Base-by-base conservation (phyloP, 2,113 vertebrate species). In the Myrmophylax atrothorax region DNA sequence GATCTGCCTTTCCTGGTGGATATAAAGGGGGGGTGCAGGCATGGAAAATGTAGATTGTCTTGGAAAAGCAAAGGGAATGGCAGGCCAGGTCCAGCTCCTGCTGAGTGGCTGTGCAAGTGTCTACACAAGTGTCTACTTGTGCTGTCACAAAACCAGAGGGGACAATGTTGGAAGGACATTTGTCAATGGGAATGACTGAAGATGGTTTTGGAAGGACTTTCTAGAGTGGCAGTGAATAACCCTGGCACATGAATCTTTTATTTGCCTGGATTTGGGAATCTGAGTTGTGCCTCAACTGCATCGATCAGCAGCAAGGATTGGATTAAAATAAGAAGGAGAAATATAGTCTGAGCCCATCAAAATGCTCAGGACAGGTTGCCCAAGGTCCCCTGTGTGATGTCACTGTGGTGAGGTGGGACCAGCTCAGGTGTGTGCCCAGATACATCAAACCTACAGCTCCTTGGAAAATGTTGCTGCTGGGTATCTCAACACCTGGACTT, bases 391-490 rank as follows among this genome's bases (percentile, higher is more conserved):
- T 13, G 17, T 5, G 24, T 6, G 42, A 23, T n/a, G 42, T 8
- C n/a, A 1, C n/a, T 9, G 31, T 1, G 3, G 87, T 38, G 35
- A 76, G 46, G 35, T 12, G 40, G 31, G 12, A n/a, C 25, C 19
- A 10, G 62, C 52, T 37, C n/a, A 5, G 72, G 52, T 8, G 38
- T n/a, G 56, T 59, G 33, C 12, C 81, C 4, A 15, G 7, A 4
- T 1, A 0, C 1, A 6, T 7, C 33, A 18, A 29, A 40, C 29
- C 60, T 3, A 1, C 67, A 33, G 24, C 19, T 35, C 67, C 87
- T 35, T 1, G 3, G 33, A 22, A 29, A 69, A 28, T 6, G 2
- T 2, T 18, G 53, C 31, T 0, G 0, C 67, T 10, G 19, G 6
- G 3, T 3, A 1, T 16, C 72, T n/a, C 31, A 3, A 3, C 12